Base-by-base conservation (phyloP, 2,888 invertebrate genomes). In the Amblyteles armatorius region DNA sequence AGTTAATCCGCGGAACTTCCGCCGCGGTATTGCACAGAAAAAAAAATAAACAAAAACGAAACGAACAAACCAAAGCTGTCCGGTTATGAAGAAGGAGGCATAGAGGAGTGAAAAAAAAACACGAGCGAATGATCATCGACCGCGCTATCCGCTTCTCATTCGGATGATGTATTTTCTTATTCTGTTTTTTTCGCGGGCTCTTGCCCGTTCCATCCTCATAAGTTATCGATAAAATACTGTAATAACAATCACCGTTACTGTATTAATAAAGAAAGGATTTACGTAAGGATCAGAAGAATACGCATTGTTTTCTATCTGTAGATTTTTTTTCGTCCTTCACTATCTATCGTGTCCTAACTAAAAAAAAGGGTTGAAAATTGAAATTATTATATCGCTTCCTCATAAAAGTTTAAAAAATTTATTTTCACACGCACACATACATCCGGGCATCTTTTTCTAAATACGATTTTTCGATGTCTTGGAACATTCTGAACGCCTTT, bases 171-270 rank as follows among this genome's bases (percentile, higher is more conserved):
- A 91, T 91, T 91, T 91, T 91, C 91, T 91, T 91, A 91, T 91
- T 91, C 91, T 90, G 89, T 91, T 91, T 91, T 90, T 85, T 85
- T 77, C 73, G 79, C 89, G 88, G 90, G 90, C 90, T 90, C 90
- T 90, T 89, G 91, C 90, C 88, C 85, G 87, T 88, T 89, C 87
- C 79, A 88, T 91, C 88, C 89, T 88, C 87, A 91, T 92, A 88
- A 89, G 89, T 91, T 92, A 90, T 88, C 85, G 84, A 89, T 90
- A 80, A 82, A 81, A 79, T 78, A 79, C 73, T 92, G 91, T 92
- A 92, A 91, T 91, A 82, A 90, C 92, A 91, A 91, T 92, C 91
- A 91, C 89, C 91, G 90, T 91, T 92, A 90, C 89, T 91, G 91
- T 91, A 91, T 90, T 90, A 91, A 92, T 90, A 90, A 92, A 88